Conservation (phyloP, 1,140 invertebrate genomes). For the Drosophila chauvacae region DNA sequence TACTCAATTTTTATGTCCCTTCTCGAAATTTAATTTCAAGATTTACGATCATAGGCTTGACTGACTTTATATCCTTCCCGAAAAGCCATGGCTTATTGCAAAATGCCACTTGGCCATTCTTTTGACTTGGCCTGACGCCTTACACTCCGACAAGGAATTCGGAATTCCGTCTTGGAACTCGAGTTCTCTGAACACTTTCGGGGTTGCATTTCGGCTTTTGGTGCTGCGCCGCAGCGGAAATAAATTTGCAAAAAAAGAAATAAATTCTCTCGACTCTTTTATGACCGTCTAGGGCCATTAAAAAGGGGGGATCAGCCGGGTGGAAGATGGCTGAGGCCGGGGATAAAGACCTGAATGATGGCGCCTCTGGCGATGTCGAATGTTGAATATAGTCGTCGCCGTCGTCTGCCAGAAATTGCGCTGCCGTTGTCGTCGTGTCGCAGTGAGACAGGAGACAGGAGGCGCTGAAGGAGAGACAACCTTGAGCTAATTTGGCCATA, state of each 20-base stretch:
- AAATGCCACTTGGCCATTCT: conserved; percentile 4
- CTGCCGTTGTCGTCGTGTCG: conserved; percentile 64
- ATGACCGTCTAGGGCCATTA: conserved; percentile 77
- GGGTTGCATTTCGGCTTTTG: conserved; percentile 37
- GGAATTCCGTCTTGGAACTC: conserved; percentile 46
- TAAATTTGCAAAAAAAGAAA: conserved; percentile 63
- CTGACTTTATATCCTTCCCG: conserved; percentile 15
- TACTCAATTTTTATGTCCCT: conserved; percentile 7
- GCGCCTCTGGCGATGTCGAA: conserved; percentile 45
- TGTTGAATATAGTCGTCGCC: conserved; percentile 23
- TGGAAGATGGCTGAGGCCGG: background rate
- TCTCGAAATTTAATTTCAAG: conserved; percentile 27
- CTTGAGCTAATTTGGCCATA: conserved; percentile 78
- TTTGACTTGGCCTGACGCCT: conserved; percentile 23
- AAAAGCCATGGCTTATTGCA: conserved; percentile 29
- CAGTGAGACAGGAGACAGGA: conserved; percentile 33
- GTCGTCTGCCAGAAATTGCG: conserved; percentile 72
- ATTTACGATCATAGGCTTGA: conserved; percentile 25
- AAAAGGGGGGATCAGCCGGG: conserved; percentile 15
- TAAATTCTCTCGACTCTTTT: conserved; percentile 75
- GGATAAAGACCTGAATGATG: conserved; percentile 73
- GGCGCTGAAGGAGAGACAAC: conserved; percentile 62
- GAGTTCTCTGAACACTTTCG: conserved; percentile 30
- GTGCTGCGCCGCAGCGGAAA: conserved; percentile 61
- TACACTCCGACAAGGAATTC: conserved; percentile 14